Conservation (phyloP, 2,888 invertebrate species). For the Tromatobia lineatoria region DNA sequence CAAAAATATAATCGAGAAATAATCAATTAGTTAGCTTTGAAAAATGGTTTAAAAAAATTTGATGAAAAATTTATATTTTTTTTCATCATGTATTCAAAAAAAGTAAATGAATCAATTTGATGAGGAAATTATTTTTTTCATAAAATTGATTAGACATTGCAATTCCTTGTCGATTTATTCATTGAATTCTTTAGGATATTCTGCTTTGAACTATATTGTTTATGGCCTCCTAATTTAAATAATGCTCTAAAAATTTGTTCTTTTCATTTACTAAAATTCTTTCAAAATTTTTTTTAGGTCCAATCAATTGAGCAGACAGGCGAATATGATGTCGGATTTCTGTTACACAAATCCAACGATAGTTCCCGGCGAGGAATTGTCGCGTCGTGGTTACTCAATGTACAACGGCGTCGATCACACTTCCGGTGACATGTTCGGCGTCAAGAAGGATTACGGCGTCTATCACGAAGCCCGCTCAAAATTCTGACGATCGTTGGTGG, state of each 20-base stretch:
- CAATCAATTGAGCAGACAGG: conserved; percentile 79
- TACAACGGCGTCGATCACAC: conserved; percentile 86
- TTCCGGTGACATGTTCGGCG: conserved; percentile 72
- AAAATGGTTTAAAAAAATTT: too few species aligned
- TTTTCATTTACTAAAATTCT: background rate
- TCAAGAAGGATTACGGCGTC: conserved; percentile 73
- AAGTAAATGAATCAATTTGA: too few species aligned
- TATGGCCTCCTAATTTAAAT: background rate
- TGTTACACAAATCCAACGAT: conserved; percentile 87
- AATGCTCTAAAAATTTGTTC: background rate
- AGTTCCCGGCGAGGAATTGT: conserved; percentile 87
- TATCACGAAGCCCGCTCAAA: conserved; percentile 78
- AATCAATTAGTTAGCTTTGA: too few species aligned
- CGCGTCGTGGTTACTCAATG: conserved; percentile 88
- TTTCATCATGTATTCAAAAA: too few species aligned
- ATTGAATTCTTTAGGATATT: too few species aligned
- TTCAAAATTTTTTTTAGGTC: conserved; percentile 72
- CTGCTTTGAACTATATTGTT: background rate
- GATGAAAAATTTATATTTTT: too few species aligned
- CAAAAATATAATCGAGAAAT: too few species aligned
- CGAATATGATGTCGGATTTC: conserved; percentile 83
- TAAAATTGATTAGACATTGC: too few species aligned
- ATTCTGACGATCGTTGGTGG: conserved; percentile 73
- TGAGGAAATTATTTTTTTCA: background rate
- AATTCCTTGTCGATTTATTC: too few species aligned